phyloP scores from a whole-genome alignment of 2,888 invertebrate species.

The Campoletis raptor region DNA sequence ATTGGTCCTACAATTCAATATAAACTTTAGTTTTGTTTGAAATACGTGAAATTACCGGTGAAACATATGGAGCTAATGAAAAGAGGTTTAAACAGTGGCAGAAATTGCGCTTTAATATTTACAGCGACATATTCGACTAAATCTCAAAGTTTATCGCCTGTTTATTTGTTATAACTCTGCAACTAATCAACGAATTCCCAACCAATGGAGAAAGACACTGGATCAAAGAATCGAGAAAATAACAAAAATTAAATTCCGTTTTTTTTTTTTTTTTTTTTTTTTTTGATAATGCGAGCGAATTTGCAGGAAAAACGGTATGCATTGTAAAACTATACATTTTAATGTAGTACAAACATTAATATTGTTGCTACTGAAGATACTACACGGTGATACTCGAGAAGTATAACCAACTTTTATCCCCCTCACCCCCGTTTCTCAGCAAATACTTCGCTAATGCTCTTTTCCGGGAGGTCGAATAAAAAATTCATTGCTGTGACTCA shows the following conservation, averaged over 20 bases:
- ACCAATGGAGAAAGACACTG: background rate
- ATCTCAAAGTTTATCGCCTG: background rate
- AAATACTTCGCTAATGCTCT: conserved; percentile 64
- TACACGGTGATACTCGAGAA: background rate
- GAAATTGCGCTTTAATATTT: background rate
- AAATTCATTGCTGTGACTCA: conserved; percentile 67
- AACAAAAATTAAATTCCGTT: background rate
- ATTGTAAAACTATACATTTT: background rate
- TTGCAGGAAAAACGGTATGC: background rate
- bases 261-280: too few species aligned
- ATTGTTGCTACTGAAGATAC: conserved; percentile 6
- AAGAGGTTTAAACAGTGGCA: background rate
- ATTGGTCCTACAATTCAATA: background rate
- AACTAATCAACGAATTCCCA: background rate
- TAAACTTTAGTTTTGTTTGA: background rate
- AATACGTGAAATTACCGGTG: background rate
- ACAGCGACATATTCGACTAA: background rate
- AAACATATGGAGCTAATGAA: background rate
- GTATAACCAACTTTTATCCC: conserved; percentile 35
- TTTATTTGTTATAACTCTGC: background rate
- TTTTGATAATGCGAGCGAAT: background rate
- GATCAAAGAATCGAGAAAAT: background rate
- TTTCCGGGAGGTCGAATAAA: conserved; percentile 66
- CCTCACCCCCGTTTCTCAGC: conserved; percentile 40
- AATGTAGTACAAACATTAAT: conserved; percentile 16